These are phyloP conservation scores for Benitochromis conjunctus DNA, from an alignment of 2,113 vertebrate genomes.

Conservation along the genomic window DNA sequence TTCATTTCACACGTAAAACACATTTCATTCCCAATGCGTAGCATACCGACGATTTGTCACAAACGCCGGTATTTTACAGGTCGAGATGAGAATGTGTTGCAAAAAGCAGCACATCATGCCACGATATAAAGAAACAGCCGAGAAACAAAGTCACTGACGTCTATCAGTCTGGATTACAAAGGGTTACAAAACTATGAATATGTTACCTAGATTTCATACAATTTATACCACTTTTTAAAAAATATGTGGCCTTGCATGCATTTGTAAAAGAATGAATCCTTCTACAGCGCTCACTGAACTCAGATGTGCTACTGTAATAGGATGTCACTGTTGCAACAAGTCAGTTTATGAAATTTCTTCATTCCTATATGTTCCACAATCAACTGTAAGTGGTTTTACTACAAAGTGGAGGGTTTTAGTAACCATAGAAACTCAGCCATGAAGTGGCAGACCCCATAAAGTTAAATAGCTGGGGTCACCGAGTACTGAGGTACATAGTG, in stretches of 20 bases:
- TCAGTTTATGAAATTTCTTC: not conserved
- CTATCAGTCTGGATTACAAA: not conserved
- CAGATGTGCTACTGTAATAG: not conserved
- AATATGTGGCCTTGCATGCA: not conserved
- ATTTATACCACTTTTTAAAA: not conserved
- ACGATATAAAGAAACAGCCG: not conserved
- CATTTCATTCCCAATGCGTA: not conserved
- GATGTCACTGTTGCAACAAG: not conserved
- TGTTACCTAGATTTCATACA: not conserved
- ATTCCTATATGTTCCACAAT: not conserved
- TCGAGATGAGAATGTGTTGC: not conserved
- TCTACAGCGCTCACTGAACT: not conserved
- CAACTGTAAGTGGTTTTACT: not conserved
- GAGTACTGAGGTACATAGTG: not conserved
- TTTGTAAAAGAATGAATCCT: not conserved
- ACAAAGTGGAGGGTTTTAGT: not conserved
- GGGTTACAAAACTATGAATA: not conserved
- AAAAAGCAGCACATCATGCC: not conserved
- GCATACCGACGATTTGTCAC: not conserved
- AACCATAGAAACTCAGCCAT: not conserved
- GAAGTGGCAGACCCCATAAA: not conserved
- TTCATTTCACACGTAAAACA: not conserved
- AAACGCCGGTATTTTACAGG: not conserved
- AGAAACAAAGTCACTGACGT: not conserved
- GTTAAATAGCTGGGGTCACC: not conserved